phyloP scores from a whole-genome alignment of 2,797 vertebrate species.

The Merluccius polli region DNA sequence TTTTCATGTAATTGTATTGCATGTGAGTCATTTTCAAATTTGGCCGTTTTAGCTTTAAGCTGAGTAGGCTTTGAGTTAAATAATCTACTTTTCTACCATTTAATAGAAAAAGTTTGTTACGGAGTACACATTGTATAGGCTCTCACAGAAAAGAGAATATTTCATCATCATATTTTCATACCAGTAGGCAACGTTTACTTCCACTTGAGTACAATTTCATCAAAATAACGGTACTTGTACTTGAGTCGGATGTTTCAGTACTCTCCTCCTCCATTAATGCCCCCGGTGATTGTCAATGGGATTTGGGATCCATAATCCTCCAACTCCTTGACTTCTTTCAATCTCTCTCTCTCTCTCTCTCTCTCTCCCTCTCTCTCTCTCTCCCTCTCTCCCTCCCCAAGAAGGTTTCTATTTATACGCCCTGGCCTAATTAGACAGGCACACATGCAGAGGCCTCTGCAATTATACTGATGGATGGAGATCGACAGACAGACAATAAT shows the following conservation, averaged over 20 bases:
- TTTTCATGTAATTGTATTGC: not conserved
- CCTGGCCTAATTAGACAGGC: conserved; percentile 1
- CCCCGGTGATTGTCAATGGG: no score
- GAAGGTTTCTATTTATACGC: not conserved
- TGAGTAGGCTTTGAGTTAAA: not conserved
- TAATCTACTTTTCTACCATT: not conserved
- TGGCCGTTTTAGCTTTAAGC: no score
- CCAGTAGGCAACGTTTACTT: not conserved
- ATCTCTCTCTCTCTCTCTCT: not conserved
- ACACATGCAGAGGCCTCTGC: not conserved
- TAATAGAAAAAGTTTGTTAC: not conserved
- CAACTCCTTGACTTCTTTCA: not conserved
- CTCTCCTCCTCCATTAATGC: not conserved
- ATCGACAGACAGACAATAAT: not conserved
- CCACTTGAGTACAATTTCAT: not conserved
- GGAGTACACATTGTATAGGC: not conserved
- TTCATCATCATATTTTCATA: not conserved
- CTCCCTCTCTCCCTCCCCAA: not conserved
- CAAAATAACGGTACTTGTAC: not conserved
- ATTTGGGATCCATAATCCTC: not conserved
- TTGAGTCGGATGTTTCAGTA: not conserved
- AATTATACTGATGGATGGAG: not conserved
- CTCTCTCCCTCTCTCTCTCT: not conserved
- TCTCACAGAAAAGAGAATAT: not conserved
- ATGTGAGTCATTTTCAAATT: not conserved